A percentile compares a stretch with the other conserved stretches of the same genome.
These are phyloP conservation scores for Wiebesia pumilae DNA, from an alignment of 1,140 invertebrate species.

Conservation along the genomic window DNA sequence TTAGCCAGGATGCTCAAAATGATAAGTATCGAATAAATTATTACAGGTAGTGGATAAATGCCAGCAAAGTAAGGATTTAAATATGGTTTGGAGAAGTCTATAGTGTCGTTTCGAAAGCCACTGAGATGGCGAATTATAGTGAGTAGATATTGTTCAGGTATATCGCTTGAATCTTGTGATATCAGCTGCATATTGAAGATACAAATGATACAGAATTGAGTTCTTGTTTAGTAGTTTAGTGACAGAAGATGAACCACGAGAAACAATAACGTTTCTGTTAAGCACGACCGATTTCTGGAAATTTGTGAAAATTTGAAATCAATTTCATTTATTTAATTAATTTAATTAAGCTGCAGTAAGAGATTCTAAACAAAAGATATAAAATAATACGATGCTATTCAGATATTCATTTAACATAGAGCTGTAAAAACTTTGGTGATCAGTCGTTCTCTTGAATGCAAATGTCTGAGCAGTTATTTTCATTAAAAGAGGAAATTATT, in stretches of 20 bases:
- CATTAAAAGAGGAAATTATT: too few relatives aligned
- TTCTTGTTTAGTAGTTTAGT: not conserved
- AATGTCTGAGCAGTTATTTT: too few relatives aligned
- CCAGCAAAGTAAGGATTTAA: conserved; percentile 72
- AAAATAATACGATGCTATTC: too few relatives aligned
- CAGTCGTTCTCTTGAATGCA: too few relatives aligned
- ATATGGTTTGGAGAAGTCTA: conserved; percentile 71
- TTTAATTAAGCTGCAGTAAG: too few relatives aligned
- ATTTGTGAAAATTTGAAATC: too few relatives aligned
- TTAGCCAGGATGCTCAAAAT: conserved; percentile 78
- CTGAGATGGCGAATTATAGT: conserved; percentile 60
- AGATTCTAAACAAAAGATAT: too few relatives aligned
- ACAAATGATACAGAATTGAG: not conserved
- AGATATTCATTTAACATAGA: too few relatives aligned
- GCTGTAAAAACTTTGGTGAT: too few relatives aligned
- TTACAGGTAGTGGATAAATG: conserved; percentile 80
- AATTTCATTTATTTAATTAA: too few relatives aligned
- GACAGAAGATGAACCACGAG: not conserved
- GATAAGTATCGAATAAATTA: conserved; percentile 79
- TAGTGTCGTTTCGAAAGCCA: conserved; percentile 65
- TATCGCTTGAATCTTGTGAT: not conserved
- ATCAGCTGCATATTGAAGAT: conserved; percentile 10
- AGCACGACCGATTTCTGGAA: too few relatives aligned
- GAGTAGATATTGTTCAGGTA: conserved; percentile 59
- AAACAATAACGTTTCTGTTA: too few relatives aligned